These are phyloP conservation scores for Myocastor coypus DNA, from an alignment of 2,113 vertebrate species.

Conservation along the genomic window DNA sequence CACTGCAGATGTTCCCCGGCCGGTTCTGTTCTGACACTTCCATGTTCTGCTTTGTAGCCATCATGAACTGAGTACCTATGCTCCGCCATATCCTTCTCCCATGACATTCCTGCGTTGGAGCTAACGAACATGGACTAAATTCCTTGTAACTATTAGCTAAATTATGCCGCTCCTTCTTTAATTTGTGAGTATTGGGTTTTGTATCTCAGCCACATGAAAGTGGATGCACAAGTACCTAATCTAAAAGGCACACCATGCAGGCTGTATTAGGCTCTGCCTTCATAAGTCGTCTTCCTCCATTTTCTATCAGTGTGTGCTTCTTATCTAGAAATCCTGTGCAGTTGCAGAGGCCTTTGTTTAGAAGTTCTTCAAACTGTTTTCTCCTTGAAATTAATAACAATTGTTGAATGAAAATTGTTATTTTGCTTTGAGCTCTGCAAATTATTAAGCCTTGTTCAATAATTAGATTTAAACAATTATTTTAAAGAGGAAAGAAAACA, in stretches of 20 bases:
- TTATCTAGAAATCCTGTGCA: no score
- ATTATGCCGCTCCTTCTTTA: neutral
- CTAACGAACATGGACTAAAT: neutral
- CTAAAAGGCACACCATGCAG: neutral
- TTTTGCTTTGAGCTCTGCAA: neutral
- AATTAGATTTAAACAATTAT: neutral
- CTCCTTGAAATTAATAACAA: conserved; percentile 9
- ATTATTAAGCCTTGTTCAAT: neutral
- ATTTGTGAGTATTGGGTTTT: neutral
- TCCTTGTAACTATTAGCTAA: neutral
- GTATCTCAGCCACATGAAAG: neutral
- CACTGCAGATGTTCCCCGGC: neutral
- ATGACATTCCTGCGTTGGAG: neutral
- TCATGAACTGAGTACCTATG: neutral
- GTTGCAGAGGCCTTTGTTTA: neutral
- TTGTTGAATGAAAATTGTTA: conserved; percentile 38
- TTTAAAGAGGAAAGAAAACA: no score
- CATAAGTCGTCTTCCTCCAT: neutral
- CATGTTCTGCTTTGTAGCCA: neutral
- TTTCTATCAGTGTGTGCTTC: no score
- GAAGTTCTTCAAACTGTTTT: neutral
- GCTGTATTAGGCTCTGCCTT: neutral
- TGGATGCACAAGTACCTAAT: neutral
- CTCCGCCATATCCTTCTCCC: neutral
- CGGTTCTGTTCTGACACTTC: neutral